Conservation (phyloP, 2,888 invertebrate species). For the Caenorhabditis zanzibari region DNA sequence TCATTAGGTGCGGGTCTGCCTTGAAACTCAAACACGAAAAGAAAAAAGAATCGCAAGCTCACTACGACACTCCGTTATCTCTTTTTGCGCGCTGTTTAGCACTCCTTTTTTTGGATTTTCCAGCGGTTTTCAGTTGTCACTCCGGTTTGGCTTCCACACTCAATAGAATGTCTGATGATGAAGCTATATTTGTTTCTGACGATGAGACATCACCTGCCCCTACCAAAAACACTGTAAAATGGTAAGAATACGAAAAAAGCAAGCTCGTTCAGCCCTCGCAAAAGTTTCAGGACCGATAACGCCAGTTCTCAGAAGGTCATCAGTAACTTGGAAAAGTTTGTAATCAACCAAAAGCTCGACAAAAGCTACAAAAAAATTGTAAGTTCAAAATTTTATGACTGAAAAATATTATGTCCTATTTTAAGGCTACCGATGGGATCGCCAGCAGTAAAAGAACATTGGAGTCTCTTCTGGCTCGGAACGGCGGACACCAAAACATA, state of each 20-base stretch:
- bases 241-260: neutral
- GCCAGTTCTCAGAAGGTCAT: conserved; percentile 49
- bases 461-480: conserved; percentile 55
- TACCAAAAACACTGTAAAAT: conserved; percentile 23
- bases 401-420: neutral
- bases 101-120: neutral
- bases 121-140: conserved; percentile 1
- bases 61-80: neutral
- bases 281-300: conserved; percentile 54
- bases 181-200: conserved; percentile 9
- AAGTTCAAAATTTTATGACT: neutral
- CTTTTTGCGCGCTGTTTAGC: neutral
- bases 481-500: conserved; percentile 57
- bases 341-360: conserved; percentile 36
- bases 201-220: conserved; percentile 2
- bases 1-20: too few relatives aligned
- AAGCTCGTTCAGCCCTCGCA: neutral
- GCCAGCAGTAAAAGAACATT: conserved; percentile 56
- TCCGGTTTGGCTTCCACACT: neutral
- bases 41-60: neutral
- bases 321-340: conserved; percentile 41
- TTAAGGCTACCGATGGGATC: conserved; percentile 49
- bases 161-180: conserved; percentile 18
- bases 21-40: neutral
- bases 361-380: conserved; percentile 58